Percentiles rank a stretch among this genome's conserved stretches.
These are phyloP conservation scores for Borostomias antarcticus DNA, from an alignment of 2,797 vertebrate species.

Conservation along the genomic window DNA sequence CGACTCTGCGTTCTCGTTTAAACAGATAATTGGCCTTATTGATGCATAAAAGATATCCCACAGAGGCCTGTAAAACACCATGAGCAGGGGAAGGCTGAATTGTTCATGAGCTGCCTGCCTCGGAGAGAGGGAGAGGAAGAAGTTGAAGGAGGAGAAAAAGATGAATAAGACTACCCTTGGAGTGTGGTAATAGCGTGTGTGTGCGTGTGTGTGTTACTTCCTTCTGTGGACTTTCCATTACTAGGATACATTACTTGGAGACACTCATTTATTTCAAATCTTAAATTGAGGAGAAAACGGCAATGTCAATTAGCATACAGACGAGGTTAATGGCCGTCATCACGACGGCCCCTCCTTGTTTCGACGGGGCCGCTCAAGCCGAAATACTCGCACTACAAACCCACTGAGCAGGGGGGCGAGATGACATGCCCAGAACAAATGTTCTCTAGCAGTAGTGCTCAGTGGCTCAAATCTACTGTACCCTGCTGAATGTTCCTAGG, in stretches of 20 bases:
- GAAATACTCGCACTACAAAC: constrained; percentile 60
- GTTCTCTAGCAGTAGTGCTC: constrained; percentile 22
- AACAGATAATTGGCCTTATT: constrained; percentile 99
- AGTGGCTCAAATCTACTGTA: constrained; percentile 40
- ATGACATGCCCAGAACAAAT: constrained; percentile 32
- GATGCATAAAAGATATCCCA: constrained; percentile 98
- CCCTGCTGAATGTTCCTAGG: constrained; percentile 34
- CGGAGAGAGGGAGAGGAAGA: constrained; percentile 79
- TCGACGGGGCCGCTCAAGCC: constrained; percentile 49
- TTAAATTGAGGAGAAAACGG: constrained; percentile 57
- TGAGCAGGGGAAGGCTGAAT: constrained; percentile 96
- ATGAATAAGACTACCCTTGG: constrained; percentile 94
- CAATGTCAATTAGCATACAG: constrained; percentile 61
- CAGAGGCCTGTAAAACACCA: constrained; percentile 94
- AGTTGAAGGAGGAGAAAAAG: constrained; percentile 78
- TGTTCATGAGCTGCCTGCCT: constrained; percentile 94
- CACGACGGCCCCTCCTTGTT: constrained; percentile 54
- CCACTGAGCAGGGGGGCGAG: constrained; percentile 38
- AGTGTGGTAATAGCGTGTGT: constrained; percentile 81
- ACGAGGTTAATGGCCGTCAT: constrained; percentile 62
- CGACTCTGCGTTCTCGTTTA: constrained; percentile 90
- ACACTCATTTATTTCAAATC: constrained; percentile 66
- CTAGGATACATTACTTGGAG: constrained; percentile 54
- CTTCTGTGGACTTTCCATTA: constrained; percentile 73
- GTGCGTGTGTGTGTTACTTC: constrained; percentile 70